Conservation (phyloP, 2,888 invertebrate genomes). For the Oscheius sp. region DNA sequence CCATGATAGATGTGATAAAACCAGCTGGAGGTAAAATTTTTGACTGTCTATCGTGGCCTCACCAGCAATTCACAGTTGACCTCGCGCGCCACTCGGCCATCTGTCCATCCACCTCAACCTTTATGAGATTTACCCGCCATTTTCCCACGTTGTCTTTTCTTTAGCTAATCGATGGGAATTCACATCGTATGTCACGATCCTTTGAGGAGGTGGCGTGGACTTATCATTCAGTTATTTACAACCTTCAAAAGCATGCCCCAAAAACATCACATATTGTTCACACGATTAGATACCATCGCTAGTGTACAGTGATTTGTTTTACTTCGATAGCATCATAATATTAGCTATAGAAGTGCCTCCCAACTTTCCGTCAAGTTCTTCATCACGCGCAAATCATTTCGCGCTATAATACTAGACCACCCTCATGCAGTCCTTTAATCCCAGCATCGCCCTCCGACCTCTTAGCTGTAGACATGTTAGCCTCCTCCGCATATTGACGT, state of each 20-base stretch:
- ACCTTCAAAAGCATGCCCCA: no score
- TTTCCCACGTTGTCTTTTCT: not conserved
- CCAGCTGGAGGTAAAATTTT: constrained; percentile 14
- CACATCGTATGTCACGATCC: no score
- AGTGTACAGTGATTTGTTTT: no score
- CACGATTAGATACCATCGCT: no score
- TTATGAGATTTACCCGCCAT: constrained; percentile 29
- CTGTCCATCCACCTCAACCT: constrained; percentile 13
- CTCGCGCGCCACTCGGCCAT: constrained; percentile 34
- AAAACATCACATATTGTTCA: no score
- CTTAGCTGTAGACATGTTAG: not conserved
- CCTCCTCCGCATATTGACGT: not conserved
- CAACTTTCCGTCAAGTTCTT: not conserved
- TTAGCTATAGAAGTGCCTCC: no score
- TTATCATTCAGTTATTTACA: no score
- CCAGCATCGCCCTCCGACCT: not conserved
- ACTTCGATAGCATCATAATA: no score
- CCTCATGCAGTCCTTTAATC: constrained; percentile 31
- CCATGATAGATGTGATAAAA: not conserved
- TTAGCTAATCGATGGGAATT: no score
- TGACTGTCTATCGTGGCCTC: constrained; percentile 1
- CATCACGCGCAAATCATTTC: constrained; percentile 16
- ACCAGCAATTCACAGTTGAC: constrained; percentile 29
- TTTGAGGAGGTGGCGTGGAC: no score
- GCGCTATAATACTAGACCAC: constrained; percentile 17